A percentile compares a stretch with the other conserved stretches of the same genome.
These are phyloP conservation scores for Podilymbus podiceps DNA, from an alignment of 2,113 vertebrate species.

Conservation along the genomic window DNA sequence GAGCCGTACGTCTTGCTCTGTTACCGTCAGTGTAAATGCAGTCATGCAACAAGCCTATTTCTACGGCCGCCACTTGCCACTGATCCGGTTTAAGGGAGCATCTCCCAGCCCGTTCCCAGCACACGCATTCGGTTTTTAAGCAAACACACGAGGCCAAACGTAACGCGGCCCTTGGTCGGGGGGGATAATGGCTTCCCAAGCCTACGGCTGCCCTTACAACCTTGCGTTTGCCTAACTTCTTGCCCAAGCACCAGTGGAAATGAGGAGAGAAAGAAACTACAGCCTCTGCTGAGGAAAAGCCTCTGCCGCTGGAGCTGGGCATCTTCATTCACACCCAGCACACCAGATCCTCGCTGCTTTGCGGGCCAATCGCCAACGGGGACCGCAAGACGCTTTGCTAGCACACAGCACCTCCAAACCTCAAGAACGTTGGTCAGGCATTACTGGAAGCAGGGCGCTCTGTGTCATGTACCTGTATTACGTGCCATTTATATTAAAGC, in stretches of 20 bases:
- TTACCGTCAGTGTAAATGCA: neutral
- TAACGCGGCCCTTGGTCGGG: neutral
- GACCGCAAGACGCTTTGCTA: neutral
- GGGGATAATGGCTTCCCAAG: neutral
- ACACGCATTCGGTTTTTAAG: accelerated
- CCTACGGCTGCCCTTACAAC: neutral
- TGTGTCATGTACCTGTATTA: neutral
- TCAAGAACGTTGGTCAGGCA: neutral
- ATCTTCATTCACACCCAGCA: neutral
- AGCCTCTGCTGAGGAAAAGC: neutral
- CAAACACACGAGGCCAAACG: neutral
- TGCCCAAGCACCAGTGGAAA: neutral
- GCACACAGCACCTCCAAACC: neutral
- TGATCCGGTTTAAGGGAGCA: neutral
- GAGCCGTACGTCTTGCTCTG: accelerated
- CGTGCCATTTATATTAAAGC: neutral
- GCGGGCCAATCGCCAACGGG: neutral
- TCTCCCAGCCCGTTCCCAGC: neutral
- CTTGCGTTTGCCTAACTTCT: accelerated
- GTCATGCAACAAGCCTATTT: neutral
- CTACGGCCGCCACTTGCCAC: neutral
- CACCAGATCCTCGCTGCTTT: neutral
- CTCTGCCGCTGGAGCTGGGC: neutral
- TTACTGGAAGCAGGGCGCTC: neutral
- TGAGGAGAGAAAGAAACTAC: neutral